Evolutionary conservation across 2,113 vertebrate species (phyloP).

Genomic region (Panthera tigris): DNA sequence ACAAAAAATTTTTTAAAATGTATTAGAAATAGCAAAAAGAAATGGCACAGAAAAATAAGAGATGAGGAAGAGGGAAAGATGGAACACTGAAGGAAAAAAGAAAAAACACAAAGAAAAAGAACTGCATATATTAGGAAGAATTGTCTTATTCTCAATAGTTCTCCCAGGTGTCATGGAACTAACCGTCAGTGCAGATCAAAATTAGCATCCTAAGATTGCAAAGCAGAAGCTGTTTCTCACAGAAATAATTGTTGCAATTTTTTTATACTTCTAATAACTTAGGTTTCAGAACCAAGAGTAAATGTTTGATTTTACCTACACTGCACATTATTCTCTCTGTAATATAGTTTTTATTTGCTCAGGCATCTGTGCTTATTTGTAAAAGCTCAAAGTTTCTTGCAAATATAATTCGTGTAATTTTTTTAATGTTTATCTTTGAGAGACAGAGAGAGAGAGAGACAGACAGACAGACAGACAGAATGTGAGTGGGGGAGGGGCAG

Average conservation of each 20-base stretch:
- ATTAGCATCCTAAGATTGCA: not conserved
- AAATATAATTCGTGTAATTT: not conserved
- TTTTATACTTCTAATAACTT: not conserved
- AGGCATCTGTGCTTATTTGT: not conserved
- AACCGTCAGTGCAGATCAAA: not conserved
- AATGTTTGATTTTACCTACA: conserved; percentile 8
- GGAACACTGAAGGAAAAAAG: not conserved
- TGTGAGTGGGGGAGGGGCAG: too few relatives aligned
- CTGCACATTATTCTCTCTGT: not conserved
- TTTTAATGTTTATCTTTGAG: not conserved
- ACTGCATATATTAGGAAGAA: not conserved
- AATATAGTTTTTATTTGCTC: conserved; percentile 21
- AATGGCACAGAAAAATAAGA: not conserved
- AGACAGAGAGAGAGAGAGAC: too few relatives aligned
- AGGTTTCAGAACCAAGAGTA: conserved; percentile 11
- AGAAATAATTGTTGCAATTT: not conserved
- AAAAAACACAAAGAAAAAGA: not conserved
- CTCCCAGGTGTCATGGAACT: not conserved
- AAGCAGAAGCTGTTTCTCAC: not conserved
- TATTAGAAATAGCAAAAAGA: not conserved
- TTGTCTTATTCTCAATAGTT: not conserved
- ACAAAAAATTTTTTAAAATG: too few relatives aligned
- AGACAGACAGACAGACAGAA: too few relatives aligned
- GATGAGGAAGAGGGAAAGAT: not conserved
- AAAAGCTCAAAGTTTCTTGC: conserved; percentile 36